Percentiles rank a stretch among this genome's conserved stretches.
Evolutionary conservation across 2,888 invertebrate genomes (phyloP).

Genomic region (Iselma pallidipennis): DNA sequence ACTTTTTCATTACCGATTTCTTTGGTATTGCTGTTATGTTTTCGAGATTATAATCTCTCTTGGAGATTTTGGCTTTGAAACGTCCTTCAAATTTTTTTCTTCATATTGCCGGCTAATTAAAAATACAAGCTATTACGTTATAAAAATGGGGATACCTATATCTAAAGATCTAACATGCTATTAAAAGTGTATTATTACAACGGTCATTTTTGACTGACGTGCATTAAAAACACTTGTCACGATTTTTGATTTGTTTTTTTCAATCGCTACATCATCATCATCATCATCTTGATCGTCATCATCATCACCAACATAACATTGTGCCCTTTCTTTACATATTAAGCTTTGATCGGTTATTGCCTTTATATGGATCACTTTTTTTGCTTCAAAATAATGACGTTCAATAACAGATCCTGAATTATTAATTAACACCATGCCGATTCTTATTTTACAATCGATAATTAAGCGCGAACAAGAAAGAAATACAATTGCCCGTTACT

Average conservation of each 20-base stretch:
- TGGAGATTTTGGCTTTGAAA: conserved; percentile 26
- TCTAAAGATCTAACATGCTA: conserved; percentile 33
- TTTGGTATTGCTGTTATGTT: too few relatives aligned
- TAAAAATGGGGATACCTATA: conserved; percentile 17
- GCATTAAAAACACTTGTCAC: conserved; percentile 34
- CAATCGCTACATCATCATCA: neutral
- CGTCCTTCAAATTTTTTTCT: conserved; percentile 10
- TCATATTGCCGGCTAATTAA: conserved; percentile 26
- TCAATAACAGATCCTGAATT: neutral
- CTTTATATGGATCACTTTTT: conserved; percentile 1
- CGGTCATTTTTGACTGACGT: conserved; percentile 36
- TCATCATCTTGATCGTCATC: neutral
- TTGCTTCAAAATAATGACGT: neutral
- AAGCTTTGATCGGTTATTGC: neutral
- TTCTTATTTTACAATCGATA: neutral
- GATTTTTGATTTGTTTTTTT: conserved; percentile 36
- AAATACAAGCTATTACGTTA: conserved; percentile 28
- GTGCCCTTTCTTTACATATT: neutral
- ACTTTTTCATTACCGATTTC: neutral
- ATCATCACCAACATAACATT: neutral
- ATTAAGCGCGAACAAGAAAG: neutral
- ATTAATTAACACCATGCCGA: neutral
- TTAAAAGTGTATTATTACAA: conserved; percentile 34
- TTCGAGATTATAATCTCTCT: conserved; percentile 2
- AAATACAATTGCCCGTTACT: too few relatives aligned